Percentiles rank a stretch among this genome's conserved stretches.
phyloP scores from a whole-genome alignment of 2,888 invertebrate genomes.

The Scaptomyza parva region DNA sequence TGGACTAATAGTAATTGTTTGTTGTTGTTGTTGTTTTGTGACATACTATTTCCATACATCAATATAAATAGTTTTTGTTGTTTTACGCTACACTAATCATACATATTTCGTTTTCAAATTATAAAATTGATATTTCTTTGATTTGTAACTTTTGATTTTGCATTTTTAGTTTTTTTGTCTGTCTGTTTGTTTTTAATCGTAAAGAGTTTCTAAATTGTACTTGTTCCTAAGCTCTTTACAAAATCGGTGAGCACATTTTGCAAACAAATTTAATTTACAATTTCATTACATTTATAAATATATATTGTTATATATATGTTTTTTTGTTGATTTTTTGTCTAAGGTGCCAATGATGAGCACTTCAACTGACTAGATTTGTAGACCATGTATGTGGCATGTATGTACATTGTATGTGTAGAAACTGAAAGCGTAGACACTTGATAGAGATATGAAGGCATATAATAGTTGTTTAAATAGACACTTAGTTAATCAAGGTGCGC shows the following conservation, averaged over 20 bases:
- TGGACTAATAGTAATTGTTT: constrained; percentile 63
- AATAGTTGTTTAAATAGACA: constrained; percentile 9
- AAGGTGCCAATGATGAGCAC: constrained; percentile 28
- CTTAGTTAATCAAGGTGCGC: not conserved
- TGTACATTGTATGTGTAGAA: constrained; percentile 19
- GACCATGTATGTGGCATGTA: constrained; percentile 27
- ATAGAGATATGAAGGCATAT: not conserved
- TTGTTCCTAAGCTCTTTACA: constrained; percentile 44
- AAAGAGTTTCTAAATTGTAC: constrained; percentile 2
- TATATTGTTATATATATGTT: not conserved
- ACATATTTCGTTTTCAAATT: constrained; percentile 43
- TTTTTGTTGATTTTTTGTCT: constrained; percentile 29
- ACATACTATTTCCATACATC: constrained; percentile 35
- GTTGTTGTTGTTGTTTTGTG: constrained; percentile 28
- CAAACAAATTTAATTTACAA: constrained; percentile 43
- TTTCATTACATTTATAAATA: constrained; percentile 24
- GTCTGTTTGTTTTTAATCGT: not conserved
- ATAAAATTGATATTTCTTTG: constrained; percentile 44
- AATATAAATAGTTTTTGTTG: constrained; percentile 38
- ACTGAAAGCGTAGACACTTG: not conserved
- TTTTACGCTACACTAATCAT: constrained; percentile 12
- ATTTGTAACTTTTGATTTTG: constrained; percentile 44
- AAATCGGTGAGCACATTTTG: constrained; percentile 75
- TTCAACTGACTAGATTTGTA: constrained; percentile 60
- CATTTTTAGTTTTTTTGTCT: not conserved